Percentiles rank a stretch among this genome's conserved stretches.
phyloP scores from a whole-genome alignment of 2,797 vertebrate species.

The Sebastolobus altivelis region DNA sequence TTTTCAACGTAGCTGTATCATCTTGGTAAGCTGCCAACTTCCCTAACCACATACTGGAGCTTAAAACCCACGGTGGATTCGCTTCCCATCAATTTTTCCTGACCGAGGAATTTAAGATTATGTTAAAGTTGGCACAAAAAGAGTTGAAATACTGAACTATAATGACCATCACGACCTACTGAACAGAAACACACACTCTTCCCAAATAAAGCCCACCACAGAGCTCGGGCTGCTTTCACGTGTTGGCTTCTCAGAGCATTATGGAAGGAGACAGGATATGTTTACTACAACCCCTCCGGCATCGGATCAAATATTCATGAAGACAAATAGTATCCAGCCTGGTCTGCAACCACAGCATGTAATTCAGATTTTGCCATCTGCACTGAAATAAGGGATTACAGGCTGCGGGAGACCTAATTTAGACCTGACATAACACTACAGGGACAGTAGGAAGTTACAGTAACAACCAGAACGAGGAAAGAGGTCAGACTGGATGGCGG shows the following conservation, averaged over 20 bases:
- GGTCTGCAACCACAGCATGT: slow-evolving; percentile 66
- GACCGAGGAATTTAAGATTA: slow-evolving; percentile 39
- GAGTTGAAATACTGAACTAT: slow-evolving; percentile 37
- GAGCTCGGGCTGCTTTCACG: slow-evolving; percentile 52
- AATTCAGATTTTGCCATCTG: slow-evolving; percentile 74
- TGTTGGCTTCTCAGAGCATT: slow-evolving; percentile 68
- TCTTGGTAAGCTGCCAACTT: slow-evolving; percentile 30
- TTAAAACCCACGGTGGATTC: slow-evolving; percentile 22
- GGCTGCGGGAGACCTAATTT: slow-evolving; percentile 61
- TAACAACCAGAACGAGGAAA: slow-evolving; percentile 4
- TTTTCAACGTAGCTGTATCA: slow-evolving; percentile 25
- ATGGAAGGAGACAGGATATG: slow-evolving; percentile 70
- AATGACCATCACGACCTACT: slow-evolving; percentile 17
- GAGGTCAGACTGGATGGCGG: neutral
- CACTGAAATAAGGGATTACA: slow-evolving; percentile 72
- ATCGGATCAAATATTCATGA: slow-evolving; percentile 85
- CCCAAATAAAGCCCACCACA: slow-evolving; percentile 29
- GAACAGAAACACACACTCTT: slow-evolving; percentile 31
- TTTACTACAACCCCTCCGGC: slow-evolving; percentile 78
- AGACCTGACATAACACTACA: slow-evolving; percentile 41
- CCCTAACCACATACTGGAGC: slow-evolving; percentile 19
- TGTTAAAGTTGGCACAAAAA: slow-evolving; percentile 47
- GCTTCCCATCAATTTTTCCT: slow-evolving; percentile 33
- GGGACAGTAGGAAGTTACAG: slow-evolving; percentile 44
- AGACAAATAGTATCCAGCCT: slow-evolving; percentile 79